Percentiles rank a stretch among this genome's conserved stretches.
Conservation (phyloP, 2,888 invertebrate species). For the Acanthoscelides obtectus region DNA sequence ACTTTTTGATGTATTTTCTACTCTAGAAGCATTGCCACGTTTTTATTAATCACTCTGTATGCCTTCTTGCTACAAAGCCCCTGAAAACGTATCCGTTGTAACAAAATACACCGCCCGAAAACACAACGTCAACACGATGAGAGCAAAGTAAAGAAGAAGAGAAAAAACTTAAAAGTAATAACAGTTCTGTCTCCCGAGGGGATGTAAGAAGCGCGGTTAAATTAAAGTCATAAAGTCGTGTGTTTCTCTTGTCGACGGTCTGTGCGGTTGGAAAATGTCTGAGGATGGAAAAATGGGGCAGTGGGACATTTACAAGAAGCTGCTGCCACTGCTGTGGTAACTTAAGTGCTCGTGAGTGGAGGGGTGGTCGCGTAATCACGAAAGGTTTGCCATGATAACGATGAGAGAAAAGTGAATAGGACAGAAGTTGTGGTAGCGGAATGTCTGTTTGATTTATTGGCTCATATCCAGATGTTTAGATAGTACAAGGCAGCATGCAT, state of each 20-base stretch:
- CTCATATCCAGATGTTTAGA: too few species aligned
- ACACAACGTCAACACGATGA: background rate
- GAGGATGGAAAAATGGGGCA: background rate
- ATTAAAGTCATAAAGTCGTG: background rate
- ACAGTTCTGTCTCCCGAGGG: background rate
- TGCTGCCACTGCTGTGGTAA: background rate
- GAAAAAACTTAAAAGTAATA: background rate
- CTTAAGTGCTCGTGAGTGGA: background rate
- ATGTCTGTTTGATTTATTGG: too few species aligned
- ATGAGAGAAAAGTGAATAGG: too few species aligned
- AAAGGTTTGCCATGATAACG: background rate
- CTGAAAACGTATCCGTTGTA: background rate
- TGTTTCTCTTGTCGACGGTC: background rate
- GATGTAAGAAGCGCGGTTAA: background rate
- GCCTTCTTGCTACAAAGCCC: background rate
- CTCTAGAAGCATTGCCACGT: too few species aligned
- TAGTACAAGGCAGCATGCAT: too few species aligned
- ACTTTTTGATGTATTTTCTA: too few species aligned
- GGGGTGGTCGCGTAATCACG: background rate
- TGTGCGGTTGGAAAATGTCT: background rate
- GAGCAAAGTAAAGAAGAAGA: background rate
- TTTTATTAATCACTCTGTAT: too few species aligned
- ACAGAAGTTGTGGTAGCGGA: too few species aligned
- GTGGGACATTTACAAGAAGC: background rate
- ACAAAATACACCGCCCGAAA: background rate